Evolutionary conservation across 2,797 vertebrate genomes (phyloP).

Genomic region (Eospalax fontanierii): DNA sequence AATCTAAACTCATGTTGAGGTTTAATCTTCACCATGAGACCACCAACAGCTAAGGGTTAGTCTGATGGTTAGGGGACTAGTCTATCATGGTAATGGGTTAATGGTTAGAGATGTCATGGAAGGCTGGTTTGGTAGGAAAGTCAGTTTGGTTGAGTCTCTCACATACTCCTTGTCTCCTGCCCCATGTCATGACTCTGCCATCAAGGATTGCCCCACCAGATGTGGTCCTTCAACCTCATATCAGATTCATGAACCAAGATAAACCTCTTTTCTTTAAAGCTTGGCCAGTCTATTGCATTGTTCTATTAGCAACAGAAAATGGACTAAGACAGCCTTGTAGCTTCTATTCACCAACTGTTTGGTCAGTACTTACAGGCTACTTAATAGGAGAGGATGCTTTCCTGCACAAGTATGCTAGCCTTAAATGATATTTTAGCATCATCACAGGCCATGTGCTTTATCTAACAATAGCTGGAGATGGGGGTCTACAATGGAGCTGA

Average conservation of each 20-base stretch:
- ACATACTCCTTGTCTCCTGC: too few species aligned
- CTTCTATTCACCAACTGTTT: neutral
- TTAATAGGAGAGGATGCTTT: conserved; percentile 28
- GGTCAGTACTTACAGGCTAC: neutral
- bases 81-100: neutral
- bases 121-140: neutral
- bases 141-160: neutral
- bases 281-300: neutral
- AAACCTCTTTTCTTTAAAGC: neutral
- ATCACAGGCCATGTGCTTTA: neutral
- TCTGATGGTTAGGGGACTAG: neutral
- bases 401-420: conserved; percentile 33
- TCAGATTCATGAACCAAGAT: neutral
- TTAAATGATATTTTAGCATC: conserved; percentile 13
- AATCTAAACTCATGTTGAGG: neutral
- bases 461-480: conserved; percentile 21
- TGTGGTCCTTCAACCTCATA: neutral
- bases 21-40: neutral
- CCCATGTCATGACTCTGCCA: neutral
- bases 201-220: neutral
- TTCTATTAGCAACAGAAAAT: neutral
- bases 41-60: neutral
- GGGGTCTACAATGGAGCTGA: neutral
- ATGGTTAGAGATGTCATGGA: neutral
- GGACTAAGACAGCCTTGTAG: neutral